Conservation (phyloP, 2,888 invertebrate genomes). For the Lithophane leautieri region DNA sequence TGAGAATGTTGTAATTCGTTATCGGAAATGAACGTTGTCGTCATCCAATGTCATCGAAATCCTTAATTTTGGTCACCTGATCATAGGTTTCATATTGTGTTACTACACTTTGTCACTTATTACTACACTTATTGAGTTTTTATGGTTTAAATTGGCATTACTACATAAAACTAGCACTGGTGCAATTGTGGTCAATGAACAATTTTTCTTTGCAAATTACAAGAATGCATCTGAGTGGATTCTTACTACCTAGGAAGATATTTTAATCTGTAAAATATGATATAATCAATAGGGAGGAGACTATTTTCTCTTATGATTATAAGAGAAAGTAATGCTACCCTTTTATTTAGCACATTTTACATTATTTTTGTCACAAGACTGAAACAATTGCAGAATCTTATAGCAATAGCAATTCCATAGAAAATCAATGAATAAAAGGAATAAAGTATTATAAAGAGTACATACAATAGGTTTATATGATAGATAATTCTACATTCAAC, state of each 20-base stretch:
- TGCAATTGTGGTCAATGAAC: background rate
- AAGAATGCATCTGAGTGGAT: background rate
- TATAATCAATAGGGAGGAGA: background rate
- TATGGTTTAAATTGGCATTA: background rate
- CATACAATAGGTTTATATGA: background rate
- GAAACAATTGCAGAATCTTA: background rate
- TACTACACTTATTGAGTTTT: rapidly evolving
- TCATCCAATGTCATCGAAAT: conserved; percentile 27
- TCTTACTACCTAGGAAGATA: background rate
- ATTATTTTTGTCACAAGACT: background rate
- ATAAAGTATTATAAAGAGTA: background rate
- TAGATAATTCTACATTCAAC: no score
- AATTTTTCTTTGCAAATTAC: no score
- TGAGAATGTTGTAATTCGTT: conserved; percentile 2
- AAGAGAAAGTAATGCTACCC: background rate
- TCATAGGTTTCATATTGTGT: no score
- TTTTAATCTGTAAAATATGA: background rate
- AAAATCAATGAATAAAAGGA: no score
- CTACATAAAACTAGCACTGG: no score
- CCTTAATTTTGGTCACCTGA: conserved; percentile 57
- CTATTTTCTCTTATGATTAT: background rate
- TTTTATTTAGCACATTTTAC: background rate
- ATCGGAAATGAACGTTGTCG: conserved; percentile 23
- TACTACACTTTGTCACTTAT: background rate
- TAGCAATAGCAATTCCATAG: background rate